Evolutionary conservation across 2,888 invertebrate species (phyloP), one percentile per base, ranked within the genome.

Genomic region (Kryphioiulus occultus): DNA sequence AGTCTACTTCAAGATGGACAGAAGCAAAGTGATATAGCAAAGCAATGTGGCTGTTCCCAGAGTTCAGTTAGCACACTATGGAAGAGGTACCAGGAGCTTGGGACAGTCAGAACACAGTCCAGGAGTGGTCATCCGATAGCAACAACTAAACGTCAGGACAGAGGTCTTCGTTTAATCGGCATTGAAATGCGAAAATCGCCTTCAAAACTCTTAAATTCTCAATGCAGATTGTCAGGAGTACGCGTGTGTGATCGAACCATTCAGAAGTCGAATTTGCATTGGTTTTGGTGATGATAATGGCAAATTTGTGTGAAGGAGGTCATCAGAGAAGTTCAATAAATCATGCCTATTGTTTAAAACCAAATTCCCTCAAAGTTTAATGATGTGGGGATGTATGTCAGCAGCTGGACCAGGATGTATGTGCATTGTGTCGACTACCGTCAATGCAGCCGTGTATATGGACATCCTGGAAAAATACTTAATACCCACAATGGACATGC

Each of bases 281-380:
- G 44, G 44, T 53, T 85, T 85, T 85, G 44, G 85, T 85, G 44
- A 85, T 42, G 44, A 85, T 53, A 85, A 47, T 85, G 85, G 85
- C 0, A 85, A 44, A 85, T 85, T 85, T 85, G 85, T 85, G 26
- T 85, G 42, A 44, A 1, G 44, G 30, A 42, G 85, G 53, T 15
- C 85, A 85, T 39, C 44, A 19, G 42, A 42, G 53, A 85, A 85
- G 30, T 53, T 85, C 3, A 30, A 85, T 47, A 53, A 85, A 17
- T 30, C 15, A 53, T 42, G 85, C 85, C 44, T 85, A 30, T 85
- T 53, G 26, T 44, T 53, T 47, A 85, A 26, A 53, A 30, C 53
- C 44, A 85, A 85, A 53, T 42, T 42, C 19, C 85, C 44, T 47
- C 44, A 85, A 42, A 47, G 26, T 26, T 85, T 85, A 47, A 84